These are phyloP conservation scores for Drosophila mojavensis DNA, from an alignment of 1,140 invertebrate species.

Conservation along the genomic window DNA sequence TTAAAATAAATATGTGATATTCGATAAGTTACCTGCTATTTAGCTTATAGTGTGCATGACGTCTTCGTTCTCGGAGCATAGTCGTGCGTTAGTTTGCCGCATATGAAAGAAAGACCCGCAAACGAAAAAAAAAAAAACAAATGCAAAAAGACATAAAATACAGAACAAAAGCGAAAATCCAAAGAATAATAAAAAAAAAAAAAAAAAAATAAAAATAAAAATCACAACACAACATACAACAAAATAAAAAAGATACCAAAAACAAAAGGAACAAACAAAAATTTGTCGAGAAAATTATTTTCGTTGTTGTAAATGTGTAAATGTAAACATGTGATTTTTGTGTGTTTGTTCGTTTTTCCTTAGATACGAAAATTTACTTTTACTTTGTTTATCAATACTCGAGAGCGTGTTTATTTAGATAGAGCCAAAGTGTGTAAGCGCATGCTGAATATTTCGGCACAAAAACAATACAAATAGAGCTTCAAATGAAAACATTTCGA, in stretches of 20 bases:
- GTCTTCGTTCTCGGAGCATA: constrained; percentile 84
- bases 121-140: constrained; percentile 66
- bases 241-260: constrained; percentile 20
- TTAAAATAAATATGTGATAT: constrained; percentile 20
- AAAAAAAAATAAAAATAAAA: constrained; percentile 49
- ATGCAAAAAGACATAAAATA: constrained; percentile 71
- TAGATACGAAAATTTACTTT: constrained; percentile 38
- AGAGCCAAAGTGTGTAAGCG: constrained; percentile 69
- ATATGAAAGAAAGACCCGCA: constrained; percentile 83
- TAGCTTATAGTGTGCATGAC: constrained; percentile 84
- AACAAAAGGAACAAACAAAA: constrained; percentile 48
- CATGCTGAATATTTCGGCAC: constrained; percentile 30
- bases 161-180: constrained; percentile 53
- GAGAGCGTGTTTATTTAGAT: constrained; percentile 73
- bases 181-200: constrained; percentile 35
- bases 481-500: background rate
- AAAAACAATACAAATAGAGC: constrained; percentile 20
- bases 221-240: constrained; percentile 49
- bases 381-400: constrained; percentile 61
- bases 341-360: constrained; percentile 34
- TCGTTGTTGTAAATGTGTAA: constrained; percentile 48
- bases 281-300: constrained; percentile 61
- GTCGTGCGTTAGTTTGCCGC: constrained; percentile 80
- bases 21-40: constrained; percentile 78
- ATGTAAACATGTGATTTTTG: constrained; percentile 18